phyloP scores from a whole-genome alignment of 2,797 vertebrate species.

The Petrocephalus schoutedeni region DNA sequence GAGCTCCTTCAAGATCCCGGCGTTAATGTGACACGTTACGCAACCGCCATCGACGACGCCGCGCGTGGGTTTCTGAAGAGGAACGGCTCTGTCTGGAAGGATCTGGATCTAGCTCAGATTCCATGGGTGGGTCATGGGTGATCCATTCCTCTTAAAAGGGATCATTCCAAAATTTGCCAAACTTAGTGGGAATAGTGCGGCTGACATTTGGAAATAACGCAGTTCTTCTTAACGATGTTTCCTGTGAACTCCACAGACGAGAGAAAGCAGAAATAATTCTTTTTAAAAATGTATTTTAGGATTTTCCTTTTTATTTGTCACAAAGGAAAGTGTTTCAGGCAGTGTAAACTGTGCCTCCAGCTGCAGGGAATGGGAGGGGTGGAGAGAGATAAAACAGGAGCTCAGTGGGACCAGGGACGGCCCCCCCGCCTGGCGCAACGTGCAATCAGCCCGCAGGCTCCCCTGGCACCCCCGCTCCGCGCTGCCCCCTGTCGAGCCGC shows the following conservation, averaged over 20 bases:
- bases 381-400: slow-evolving; percentile 28
- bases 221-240: background rate
- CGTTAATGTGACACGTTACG: background rate
- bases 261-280: background rate
- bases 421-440: slow-evolving; percentile 52
- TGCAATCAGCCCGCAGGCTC: slow-evolving; percentile 49
- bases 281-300: background rate
- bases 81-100: background rate
- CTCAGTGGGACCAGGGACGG: slow-evolving; percentile 41
- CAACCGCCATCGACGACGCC: background rate
- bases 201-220: background rate
- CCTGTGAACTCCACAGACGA: background rate
- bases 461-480: slow-evolving; percentile 37
- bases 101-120: background rate
- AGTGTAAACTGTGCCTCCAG: background rate
- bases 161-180: background rate
- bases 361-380: slow-evolving; percentile 20
- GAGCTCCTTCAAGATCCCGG: background rate
- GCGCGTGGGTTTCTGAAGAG: background rate
- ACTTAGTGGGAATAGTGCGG: background rate
- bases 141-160: background rate
- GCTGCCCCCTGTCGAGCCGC: slow-evolving; percentile 31
- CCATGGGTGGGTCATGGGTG: background rate
- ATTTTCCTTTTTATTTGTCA: background rate
- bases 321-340: background rate